phyloP scores from a whole-genome alignment of 2,888 invertebrate genomes.

The Aphelenchoides bicaudatus region DNA sequence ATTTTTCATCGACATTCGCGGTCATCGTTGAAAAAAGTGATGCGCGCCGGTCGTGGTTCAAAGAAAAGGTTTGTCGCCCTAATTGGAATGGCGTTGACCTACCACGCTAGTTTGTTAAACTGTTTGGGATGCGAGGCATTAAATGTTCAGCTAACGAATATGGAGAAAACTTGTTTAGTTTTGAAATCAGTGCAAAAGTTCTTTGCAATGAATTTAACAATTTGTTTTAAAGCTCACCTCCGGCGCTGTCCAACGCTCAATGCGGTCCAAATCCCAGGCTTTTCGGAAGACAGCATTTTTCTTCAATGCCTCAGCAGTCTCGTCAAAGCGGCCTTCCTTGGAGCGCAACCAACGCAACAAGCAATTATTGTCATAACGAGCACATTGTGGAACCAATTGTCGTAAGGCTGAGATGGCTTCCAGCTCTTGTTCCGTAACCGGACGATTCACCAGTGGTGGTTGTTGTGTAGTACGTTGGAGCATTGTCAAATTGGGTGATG shows the following conservation, averaged over 20 bases:
- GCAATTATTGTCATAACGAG: constrained; percentile 32
- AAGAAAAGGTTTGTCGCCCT: not conserved
- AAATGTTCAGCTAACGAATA: no score
- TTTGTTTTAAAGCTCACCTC: constrained; percentile 44
- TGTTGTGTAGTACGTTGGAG: not conserved
- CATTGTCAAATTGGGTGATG: constrained; percentile 4
- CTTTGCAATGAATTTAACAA: no score
- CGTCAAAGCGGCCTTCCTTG: constrained; percentile 47
- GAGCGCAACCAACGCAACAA: constrained; percentile 45
- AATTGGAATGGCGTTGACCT: no score
- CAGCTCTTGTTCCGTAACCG: constrained; percentile 11
- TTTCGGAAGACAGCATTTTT: constrained; percentile 57
- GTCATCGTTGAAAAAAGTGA: not conserved
- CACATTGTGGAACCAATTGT: constrained; percentile 9
- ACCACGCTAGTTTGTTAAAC: no score
- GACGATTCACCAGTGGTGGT: constrained; percentile 8
- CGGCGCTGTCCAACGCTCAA: constrained; percentile 58
- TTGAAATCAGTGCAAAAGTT: no score
- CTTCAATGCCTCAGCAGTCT: constrained; percentile 50
- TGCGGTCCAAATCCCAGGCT: constrained; percentile 57
- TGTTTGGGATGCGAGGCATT: no score
- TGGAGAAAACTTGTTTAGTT: no score
- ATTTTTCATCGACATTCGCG: not conserved
- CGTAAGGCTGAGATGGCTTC: constrained; percentile 19
- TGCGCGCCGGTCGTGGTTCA: not conserved